phyloP scores from a whole-genome alignment of 2,888 invertebrate genomes.

The Tiphia femorata region DNA sequence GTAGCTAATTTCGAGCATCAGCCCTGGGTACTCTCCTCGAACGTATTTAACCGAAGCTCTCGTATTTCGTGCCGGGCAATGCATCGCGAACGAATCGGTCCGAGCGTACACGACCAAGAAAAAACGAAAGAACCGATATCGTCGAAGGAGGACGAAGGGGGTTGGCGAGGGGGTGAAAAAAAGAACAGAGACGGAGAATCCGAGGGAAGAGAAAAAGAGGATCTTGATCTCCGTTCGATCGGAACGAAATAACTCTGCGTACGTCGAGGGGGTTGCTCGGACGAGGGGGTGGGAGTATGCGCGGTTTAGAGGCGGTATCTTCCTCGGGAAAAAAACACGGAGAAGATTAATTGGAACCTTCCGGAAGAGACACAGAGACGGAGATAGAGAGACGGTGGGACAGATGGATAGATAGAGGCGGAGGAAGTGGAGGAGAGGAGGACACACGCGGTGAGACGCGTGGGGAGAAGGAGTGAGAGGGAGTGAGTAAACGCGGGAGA shows the following conservation, averaged over 20 bases:
- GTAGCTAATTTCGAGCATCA: too few species aligned
- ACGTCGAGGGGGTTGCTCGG: slow-evolving; percentile 11
- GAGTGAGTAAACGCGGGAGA: slow-evolving; percentile 1
- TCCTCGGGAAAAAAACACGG: slow-evolving; percentile 33
- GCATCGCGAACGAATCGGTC: too few species aligned
- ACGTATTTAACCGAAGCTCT: too few species aligned
- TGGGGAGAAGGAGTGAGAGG: slow-evolving; percentile 6
- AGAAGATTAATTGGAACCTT: slow-evolving; percentile 58
- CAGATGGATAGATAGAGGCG: background rate
- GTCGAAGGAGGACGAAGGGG: too few species aligned
- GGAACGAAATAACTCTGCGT: slow-evolving; percentile 17
- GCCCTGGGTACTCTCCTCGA: too few species aligned
- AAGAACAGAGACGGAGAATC: background rate
- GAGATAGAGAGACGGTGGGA: slow-evolving; percentile 1
- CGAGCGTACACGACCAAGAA: too few species aligned
- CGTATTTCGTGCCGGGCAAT: too few species aligned
- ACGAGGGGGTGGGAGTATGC: slow-evolving; percentile 11
- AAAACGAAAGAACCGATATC: too few species aligned
- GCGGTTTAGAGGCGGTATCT: slow-evolving; percentile 23
- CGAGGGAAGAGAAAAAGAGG: background rate
- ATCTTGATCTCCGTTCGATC: slow-evolving; percentile 1
- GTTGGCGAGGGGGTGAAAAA: background rate
- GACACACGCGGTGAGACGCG: too few species aligned
- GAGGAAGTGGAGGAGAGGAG: slow-evolving; percentile 3
- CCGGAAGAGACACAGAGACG: slow-evolving; percentile 28